Conservation (phyloP, 1,140 invertebrate genomes). For the Tetraneura akinire region DNA sequence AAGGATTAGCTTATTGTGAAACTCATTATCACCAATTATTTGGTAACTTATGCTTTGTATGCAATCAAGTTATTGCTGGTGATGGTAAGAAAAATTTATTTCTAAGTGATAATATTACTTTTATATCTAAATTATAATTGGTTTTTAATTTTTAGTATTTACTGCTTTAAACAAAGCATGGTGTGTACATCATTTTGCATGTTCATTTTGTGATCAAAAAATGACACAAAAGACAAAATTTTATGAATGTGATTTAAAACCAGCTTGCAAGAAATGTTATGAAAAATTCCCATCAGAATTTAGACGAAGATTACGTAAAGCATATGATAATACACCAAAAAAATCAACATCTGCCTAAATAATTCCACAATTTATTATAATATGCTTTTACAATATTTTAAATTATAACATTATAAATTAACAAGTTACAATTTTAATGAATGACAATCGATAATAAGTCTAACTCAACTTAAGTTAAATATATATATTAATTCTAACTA, state of each 20-base stretch:
- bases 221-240: conserved; percentile 99
- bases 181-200: conserved; percentile 99
- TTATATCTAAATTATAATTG: neutral
- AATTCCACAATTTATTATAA: neutral
- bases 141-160: conserved; percentile 75
- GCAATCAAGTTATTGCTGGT: conserved; percentile 96
- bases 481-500: too few relatives aligned
- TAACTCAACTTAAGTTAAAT: too few relatives aligned
- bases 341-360: conserved; percentile 51
- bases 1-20: conserved; percentile 98
- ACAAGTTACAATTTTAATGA: conserved; percentile 20
- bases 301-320: conserved; percentile 79
- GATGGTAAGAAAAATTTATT: conserved; percentile 74
- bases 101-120: too few relatives aligned
- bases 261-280: conserved; percentile 98
- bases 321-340: conserved; percentile 65
- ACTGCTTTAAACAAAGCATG: conserved; percentile 99
- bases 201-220: conserved; percentile 94
- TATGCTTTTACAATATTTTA: conserved; percentile 6
- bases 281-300: conserved; percentile 95
- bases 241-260: conserved; percentile 97
- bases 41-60: conserved; percentile 97
- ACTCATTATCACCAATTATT: conserved; percentile 99
- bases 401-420: neutral
- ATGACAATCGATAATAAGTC: conserved; percentile 20